Percentiles rank a stretch among this genome's conserved stretches.
phyloP scores from a whole-genome alignment of 2,797 vertebrate species.

The Lates japonicus region DNA sequence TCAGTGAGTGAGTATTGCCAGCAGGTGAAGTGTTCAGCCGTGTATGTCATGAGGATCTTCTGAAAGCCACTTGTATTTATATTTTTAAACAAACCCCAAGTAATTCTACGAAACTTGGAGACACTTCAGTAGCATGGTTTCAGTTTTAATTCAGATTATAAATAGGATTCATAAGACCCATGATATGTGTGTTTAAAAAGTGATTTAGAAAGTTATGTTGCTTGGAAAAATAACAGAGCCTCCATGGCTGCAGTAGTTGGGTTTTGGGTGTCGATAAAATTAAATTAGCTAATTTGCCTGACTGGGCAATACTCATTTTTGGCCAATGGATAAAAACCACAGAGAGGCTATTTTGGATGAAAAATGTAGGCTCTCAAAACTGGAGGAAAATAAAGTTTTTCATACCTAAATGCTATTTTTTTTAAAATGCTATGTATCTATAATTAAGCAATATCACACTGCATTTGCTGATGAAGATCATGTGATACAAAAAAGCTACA shows the following conservation, averaged over 20 bases:
- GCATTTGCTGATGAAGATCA: neutral
- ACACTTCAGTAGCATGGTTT: neutral
- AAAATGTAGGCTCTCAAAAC: neutral
- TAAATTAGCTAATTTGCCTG: conserved; percentile 1
- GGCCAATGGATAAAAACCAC: conserved; percentile 12
- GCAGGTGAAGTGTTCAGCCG: conserved; percentile 8
- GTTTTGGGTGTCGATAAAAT: conserved; percentile 23
- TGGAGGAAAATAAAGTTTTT: neutral
- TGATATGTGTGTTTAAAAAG: neutral
- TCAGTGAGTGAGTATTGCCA: conserved; percentile 47
- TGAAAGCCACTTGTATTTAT: neutral
- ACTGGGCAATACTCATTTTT: conserved; percentile 7
- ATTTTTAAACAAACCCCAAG: neutral
- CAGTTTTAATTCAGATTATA: neutral
- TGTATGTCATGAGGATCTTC: neutral
- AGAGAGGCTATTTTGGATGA: conserved; percentile 24
- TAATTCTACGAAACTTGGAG: neutral
- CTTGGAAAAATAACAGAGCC: conserved; percentile 7
- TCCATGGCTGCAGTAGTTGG: neutral
- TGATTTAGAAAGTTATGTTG: neutral
- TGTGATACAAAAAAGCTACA: neutral
- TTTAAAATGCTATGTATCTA: neutral
- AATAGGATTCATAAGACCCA: conserved; percentile 2
- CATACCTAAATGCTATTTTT: neutral
- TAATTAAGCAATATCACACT: neutral